A percentile compares a stretch with the other conserved stretches of the same genome.
Evolutionary conservation across 2,888 invertebrate genomes (phyloP).

Genomic region (Linyphia triangularis): DNA sequence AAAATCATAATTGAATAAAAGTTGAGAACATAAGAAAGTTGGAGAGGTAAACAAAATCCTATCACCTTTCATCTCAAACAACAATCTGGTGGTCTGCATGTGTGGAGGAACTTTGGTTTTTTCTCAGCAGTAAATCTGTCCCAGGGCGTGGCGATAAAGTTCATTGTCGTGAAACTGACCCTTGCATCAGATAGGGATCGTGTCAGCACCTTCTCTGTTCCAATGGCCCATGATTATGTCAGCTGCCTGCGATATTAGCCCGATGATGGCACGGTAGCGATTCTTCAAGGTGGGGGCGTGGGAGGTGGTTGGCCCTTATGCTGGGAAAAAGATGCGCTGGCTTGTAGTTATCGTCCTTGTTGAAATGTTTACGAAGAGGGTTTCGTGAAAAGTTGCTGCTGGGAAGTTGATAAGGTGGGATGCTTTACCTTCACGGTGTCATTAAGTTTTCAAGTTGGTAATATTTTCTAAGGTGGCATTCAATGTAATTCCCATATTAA

Average conservation of each 20-base stretch:
- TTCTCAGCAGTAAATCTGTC: slow-evolving; percentile 66
- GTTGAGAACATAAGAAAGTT: too few relatives aligned
- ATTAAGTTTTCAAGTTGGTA: too few relatives aligned
- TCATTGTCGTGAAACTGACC: slow-evolving; percentile 67
- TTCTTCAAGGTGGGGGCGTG: background rate
- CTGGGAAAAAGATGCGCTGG: too few relatives aligned
- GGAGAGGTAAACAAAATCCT: background rate
- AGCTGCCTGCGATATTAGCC: slow-evolving; percentile 16
- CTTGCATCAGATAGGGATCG: slow-evolving; percentile 31
- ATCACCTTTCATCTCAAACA: background rate
- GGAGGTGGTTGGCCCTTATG: slow-evolving; percentile 4
- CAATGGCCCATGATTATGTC: slow-evolving; percentile 69
- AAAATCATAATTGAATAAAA: slow-evolving; percentile 3
- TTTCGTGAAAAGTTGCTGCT: background rate
- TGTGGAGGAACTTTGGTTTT: slow-evolving; percentile 26
- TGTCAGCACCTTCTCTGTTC: slow-evolving; percentile 58
- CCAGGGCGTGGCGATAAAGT: slow-evolving; percentile 70
- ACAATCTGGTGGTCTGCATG: slow-evolving; percentile 4
- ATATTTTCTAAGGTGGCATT: too few relatives aligned
- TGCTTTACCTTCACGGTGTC: too few relatives aligned
- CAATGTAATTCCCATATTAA: too few relatives aligned
- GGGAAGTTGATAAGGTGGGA: background rate
- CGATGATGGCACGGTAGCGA: background rate
- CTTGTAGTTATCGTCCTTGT: slow-evolving; percentile 29
- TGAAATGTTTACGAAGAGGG: slow-evolving; percentile 19